Conservation (phyloP, 2,797 vertebrate species). For the Anomalospiza imberbis region DNA sequence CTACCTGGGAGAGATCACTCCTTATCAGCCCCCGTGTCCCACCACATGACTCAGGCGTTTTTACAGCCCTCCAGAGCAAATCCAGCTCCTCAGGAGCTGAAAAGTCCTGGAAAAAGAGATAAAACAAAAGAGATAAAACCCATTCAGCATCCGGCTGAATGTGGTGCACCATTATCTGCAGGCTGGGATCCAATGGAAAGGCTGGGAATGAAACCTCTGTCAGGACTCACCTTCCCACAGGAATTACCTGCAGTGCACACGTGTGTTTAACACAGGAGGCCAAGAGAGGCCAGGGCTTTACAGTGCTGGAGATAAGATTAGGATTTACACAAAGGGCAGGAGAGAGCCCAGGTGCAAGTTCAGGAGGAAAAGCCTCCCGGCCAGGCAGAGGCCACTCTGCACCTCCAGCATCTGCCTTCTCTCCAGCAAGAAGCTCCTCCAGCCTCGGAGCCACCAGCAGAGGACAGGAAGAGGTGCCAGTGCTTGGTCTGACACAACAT, state of each 20-base stretch:
- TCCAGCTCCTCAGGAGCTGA: not conserved
- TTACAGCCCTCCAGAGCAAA: not conserved
- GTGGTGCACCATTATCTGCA: not conserved
- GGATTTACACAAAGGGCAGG: not conserved
- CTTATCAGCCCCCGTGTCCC: not conserved
- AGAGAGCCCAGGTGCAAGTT: not conserved
- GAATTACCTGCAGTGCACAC: not conserved
- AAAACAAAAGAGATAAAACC: not conserved
- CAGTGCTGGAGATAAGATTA: not conserved
- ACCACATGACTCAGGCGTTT: not conserved
- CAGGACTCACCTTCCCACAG: not conserved
- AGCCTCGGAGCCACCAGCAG: rapidly evolving
- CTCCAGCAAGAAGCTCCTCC: not conserved
- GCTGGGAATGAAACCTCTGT: not conserved
- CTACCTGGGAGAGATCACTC: not conserved
- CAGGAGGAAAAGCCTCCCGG: not conserved
- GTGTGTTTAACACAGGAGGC: not conserved
- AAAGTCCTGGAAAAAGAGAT: not conserved
- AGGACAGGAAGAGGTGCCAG: not conserved
- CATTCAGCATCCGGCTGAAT: not conserved
- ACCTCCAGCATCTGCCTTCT: not conserved
- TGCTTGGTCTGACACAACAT: not conserved
- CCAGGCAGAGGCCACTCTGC: not conserved
- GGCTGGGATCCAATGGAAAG: not conserved
- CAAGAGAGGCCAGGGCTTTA: not conserved